Base-by-base conservation (phyloP, 1,140 invertebrate genomes). In the Drosophila nigrodunni region DNA sequence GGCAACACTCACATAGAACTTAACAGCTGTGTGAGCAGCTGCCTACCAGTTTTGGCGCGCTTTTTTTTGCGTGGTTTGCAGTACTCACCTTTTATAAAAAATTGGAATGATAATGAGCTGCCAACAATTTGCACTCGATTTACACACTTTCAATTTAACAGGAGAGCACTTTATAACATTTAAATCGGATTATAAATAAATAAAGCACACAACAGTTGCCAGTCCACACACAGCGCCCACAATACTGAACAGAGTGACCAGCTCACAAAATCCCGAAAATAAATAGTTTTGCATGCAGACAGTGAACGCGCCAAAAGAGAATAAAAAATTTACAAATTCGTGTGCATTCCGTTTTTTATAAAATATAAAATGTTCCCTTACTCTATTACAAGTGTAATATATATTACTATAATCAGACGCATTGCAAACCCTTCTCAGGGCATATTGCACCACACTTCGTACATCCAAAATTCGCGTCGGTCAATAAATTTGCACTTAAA, bases 401-500 rank as follows among this genome's bases (percentile, higher is more conserved):
- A 60, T 61, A 52, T 43, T 52, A 60, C 2, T 65, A 9, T n/a
- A 59, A 46, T 85, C 39, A 89, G 3, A 88, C 71, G 61, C 67
- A 61, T 35, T 66, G 80, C 0, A 85, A 49, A 13, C 77, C 78
- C 4, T 69, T 43, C 2, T 78, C 78, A 0, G 58, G 37, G 46
- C 76, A 78, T 7, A 43, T 47, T 1, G 80, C 72, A 2, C 66
- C 90, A 59, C 92, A 93, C 13, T 68, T 77, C 11, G 87, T 79
- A 44, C 92, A 93, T 35, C 39, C 35, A 67, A 92, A 93, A 55
- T 85, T 82, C 2, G 83, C 50, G 64, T 93, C 91, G 3, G 89
- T 91, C 15, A 78, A 11, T 35, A 92, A 44, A 81, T 92, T 93
- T 6, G 86, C 92, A 11, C 77, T 93, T 67, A 95, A 82, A 89